Evolutionary conservation across 2,888 invertebrate genomes (phyloP).

Genomic region (Lithophane ornitopus): DNA sequence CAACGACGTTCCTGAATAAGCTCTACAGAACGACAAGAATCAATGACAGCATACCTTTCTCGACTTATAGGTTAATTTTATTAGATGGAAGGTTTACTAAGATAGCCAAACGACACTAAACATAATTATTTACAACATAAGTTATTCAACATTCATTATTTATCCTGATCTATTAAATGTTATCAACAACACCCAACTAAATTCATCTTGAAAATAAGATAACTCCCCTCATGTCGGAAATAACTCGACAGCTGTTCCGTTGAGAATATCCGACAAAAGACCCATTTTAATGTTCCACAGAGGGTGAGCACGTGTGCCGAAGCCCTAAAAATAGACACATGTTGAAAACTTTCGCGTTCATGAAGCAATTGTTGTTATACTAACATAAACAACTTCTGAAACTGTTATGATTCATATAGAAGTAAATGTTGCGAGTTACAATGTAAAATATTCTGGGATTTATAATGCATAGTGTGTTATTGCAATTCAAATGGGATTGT

Average conservation of each 20-base stretch:
- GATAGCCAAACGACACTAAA: slow-evolving; percentile 15
- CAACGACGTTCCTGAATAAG: slow-evolving; percentile 8
- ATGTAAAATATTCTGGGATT: slow-evolving; percentile 17
- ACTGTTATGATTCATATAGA: slow-evolving; percentile 41
- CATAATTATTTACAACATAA: slow-evolving; percentile 42
- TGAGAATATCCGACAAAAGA: slow-evolving; percentile 81
- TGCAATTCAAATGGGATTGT: slow-evolving; percentile 7
- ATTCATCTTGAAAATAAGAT: slow-evolving; percentile 74
- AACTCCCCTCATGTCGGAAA: slow-evolving; percentile 84
- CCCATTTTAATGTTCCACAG: slow-evolving; percentile 78
- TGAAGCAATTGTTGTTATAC: slow-evolving; percentile 55
- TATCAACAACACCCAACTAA: slow-evolving; percentile 63
- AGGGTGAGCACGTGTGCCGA: slow-evolving; percentile 75
- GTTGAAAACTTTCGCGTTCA: slow-evolving; percentile 55
- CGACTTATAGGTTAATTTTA: background rate
- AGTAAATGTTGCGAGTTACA: slow-evolving; percentile 32
- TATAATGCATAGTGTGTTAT: background rate
- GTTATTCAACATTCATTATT: slow-evolving; percentile 44
- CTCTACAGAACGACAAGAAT: slow-evolving; percentile 24
- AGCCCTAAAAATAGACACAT: slow-evolving; percentile 69
- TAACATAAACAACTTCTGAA: slow-evolving; percentile 50
- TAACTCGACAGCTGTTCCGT: slow-evolving; percentile 87
- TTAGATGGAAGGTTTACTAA: slow-evolving; percentile 18
- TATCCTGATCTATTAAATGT: slow-evolving; percentile 44
- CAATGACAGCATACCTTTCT: slow-evolving; percentile 32